phyloP scores from a whole-genome alignment of 2,888 invertebrate species.

The Nymphalis c-album region DNA sequence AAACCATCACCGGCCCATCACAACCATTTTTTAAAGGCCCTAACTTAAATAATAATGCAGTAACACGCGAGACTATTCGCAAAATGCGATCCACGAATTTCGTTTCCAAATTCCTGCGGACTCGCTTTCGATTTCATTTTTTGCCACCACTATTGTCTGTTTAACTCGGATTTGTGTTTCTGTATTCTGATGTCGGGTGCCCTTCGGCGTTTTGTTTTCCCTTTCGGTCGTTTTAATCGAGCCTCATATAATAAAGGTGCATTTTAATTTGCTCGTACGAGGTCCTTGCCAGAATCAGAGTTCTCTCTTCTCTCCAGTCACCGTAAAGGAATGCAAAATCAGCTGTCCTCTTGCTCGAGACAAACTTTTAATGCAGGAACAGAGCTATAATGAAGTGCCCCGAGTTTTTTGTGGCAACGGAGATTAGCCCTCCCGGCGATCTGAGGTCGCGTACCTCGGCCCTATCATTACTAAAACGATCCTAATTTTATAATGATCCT shows the following conservation, averaged over 20 bases:
- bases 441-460: slow-evolving; percentile 65
- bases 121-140: slow-evolving; percentile 60
- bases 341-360: slow-evolving; percentile 47
- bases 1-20: slow-evolving; percentile 66
- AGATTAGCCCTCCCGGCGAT: slow-evolving; percentile 74
- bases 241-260: slow-evolving; percentile 45
- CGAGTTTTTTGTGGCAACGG: slow-evolving; percentile 65
- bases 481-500: slow-evolving; percentile 81
- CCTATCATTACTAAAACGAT: slow-evolving; percentile 79
- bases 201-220: slow-evolving; percentile 51
- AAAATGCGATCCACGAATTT: slow-evolving; percentile 79
- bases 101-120: slow-evolving; percentile 73
- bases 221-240: slow-evolving; percentile 38
- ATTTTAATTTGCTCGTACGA: slow-evolving; percentile 59
- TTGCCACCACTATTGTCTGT: slow-evolving; percentile 74
- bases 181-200: slow-evolving; percentile 44
- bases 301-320: slow-evolving; percentile 48
- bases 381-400: slow-evolving; percentile 73
- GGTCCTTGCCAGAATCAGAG: slow-evolving; percentile 32
- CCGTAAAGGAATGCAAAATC: slow-evolving; percentile 63
- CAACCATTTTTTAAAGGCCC: slow-evolving; percentile 73
- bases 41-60: slow-evolving; percentile 80
- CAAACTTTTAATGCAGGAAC: slow-evolving; percentile 45
- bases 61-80: slow-evolving; percentile 80
- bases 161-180: slow-evolving; percentile 62